Evolutionary conservation across 2,113 vertebrate species (phyloP), one percentile per base, ranked within the genome.

Genomic region (Aix galericulata): DNA sequence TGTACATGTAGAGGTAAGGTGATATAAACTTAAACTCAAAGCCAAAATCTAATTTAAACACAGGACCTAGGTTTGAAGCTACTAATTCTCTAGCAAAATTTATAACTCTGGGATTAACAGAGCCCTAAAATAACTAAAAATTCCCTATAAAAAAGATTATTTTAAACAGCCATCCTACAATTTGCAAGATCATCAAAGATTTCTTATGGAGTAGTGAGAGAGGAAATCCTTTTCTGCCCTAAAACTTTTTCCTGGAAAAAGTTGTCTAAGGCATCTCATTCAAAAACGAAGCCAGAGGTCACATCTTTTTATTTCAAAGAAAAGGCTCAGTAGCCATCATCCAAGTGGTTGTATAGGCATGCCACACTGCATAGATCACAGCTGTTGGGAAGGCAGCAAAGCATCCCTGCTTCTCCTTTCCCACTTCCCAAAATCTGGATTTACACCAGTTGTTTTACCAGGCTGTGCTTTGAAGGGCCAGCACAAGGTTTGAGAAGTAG

Each of bases 101-200:
- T 46, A 32, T 23, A 81, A 0, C 13, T 88, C 13, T 20, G 4
- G 8, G 18, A 62, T 32, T 62, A 85, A 31, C 4, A 68, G 42
- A 7, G 9, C 10, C 13, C 6, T n/a, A 26, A 83, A 92, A 29
- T 15, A 7, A 3, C 3, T 12, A 7, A 81, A 87, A 27, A 3
- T n/a, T 2, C 5, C 34, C 11, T 50, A 62, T 74, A 62, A 56
- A 3, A 3, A 1, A 22, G 8, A 10, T 34, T 21, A 11, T 27
- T 7, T 7, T 0, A 25, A 23, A 25, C 75, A 82, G 55, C 2
- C 2, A 8, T 1, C 10, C 50, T 75, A 52, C 0, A 2, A 3
- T 40, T 83, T 13, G 48, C 36, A 63, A 67, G 20, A 38, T 60
- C 78, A 29, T 74, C 13, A 62, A 13, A 76, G 31, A 36, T 4